Evolutionary conservation across 1,140 invertebrate species (phyloP), one percentile per base, ranked within the genome.

Genomic region (Mya arenaria): DNA sequence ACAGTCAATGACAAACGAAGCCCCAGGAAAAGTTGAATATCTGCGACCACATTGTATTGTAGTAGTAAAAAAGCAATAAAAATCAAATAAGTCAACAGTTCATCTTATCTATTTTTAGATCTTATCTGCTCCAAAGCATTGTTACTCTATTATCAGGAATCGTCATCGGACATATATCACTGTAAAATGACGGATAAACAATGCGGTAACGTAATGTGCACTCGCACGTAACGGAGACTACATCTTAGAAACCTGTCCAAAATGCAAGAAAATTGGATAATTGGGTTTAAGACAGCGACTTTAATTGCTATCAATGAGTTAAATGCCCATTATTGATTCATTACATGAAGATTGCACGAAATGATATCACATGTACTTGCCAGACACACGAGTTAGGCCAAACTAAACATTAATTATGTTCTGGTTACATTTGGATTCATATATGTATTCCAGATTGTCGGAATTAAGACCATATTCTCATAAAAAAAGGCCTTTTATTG

Each of bases 1-100:
- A n/a, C n/a, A n/a, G n/a, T n/a, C 44, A 66, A 32, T 78, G 75
- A 78, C 75, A 78, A 56, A n/a, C 19, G 3, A 10, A 23, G 1
- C 75, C 60, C 4, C 4, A 5, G 75, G 75, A 56, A 34, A 78
- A 68, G 52, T 78, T 44, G 39, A 68, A 65, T 37, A 30, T 58
- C 28, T 55, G 10, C 34, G 23, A 30, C 10, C 44, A 25, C 37
- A 65, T 78, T 78, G 75, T 78, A 25, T 17, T 25, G 34, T 56
- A 39, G 75, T 78, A 34, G 41, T 78, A 66, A 78, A 78, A 78
- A 36, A 78, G 75, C 48, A 78, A 78, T 78, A 78, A 78, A 78
- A 78, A 62, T 65, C 58, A 78, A 78, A 78, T 58, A 78, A 56
- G 75, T 68, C 65, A 75, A 60, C 48, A 60, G 25, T 56, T 32